Evolutionary conservation across 2,797 vertebrate genomes (phyloP).

Genomic region (Manis pentadactyla): DNA sequence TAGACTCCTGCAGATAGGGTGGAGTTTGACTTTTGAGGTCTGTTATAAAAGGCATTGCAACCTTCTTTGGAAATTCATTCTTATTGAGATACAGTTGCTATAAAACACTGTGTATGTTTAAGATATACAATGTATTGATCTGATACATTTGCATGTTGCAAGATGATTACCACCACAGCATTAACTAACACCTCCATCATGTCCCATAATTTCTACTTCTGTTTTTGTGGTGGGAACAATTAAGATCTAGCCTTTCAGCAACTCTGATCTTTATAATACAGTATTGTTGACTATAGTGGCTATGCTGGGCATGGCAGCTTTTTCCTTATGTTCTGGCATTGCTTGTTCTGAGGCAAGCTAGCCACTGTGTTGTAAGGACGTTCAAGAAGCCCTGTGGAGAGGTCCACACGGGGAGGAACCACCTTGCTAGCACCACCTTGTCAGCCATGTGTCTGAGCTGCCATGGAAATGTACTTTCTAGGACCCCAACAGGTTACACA

Average conservation of each 20-base stretch:
- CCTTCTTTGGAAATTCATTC: neutral
- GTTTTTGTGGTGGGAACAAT: neutral
- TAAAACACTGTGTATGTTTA: neutral
- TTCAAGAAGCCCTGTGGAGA: neutral
- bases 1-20: neutral
- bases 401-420: neutral
- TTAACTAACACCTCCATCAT: neutral
- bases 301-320: neutral
- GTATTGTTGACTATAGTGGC: neutral
- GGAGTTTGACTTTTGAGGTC: neutral
- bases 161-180: neutral
- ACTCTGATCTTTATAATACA: neutral
- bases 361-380: neutral
- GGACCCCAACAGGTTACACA: neutral
- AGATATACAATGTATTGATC: neutral
- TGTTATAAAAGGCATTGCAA: neutral
- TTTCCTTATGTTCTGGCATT: neutral
- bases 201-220: neutral
- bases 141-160: neutral
- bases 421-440: neutral
- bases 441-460: neutral
- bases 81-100: neutral
- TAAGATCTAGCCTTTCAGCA: neutral
- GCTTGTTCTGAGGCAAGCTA: neutral
- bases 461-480: neutral